phyloP scores from a whole-genome alignment of 2,797 vertebrate genomes.

The Phoebastria nigripes region DNA sequence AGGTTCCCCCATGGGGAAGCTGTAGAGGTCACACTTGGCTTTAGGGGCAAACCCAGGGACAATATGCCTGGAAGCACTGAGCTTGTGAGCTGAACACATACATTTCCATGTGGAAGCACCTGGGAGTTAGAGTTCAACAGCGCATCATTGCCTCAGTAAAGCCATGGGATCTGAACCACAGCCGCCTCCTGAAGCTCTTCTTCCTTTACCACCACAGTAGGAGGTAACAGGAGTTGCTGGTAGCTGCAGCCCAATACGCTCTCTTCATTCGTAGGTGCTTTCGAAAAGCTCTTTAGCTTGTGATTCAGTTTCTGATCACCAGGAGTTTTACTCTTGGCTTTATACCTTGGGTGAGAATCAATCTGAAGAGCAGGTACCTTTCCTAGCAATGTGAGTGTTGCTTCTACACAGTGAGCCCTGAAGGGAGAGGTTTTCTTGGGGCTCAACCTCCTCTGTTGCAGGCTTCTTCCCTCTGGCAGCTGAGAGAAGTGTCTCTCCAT shows the following conservation, averaged over 20 bases:
- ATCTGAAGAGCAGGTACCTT: not conserved
- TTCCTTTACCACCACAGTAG: not conserved
- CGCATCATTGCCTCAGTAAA: not conserved
- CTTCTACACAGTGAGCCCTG: not conserved
- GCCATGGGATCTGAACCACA: not conserved
- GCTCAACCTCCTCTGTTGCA: accelerated
- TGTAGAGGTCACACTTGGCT: not conserved
- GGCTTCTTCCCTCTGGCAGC: not conserved
- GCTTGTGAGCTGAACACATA: not conserved
- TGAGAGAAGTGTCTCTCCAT: not conserved
- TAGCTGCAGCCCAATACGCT: not conserved
- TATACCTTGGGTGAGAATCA: not conserved
- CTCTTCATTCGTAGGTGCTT: not conserved
- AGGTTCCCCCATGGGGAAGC: not conserved
- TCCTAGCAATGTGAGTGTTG: not conserved
- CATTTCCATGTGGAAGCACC: not conserved
- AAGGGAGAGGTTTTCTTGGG: not conserved
- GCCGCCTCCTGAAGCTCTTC: not conserved
- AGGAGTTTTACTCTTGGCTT: not conserved
- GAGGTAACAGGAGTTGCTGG: not conserved
- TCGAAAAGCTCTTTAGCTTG: not conserved
- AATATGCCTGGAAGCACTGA: not conserved
- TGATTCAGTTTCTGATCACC: not conserved
- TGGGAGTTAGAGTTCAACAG: not conserved
- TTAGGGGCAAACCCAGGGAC: not conserved